A percentile compares a stretch with the other conserved stretches of the same genome.
These are phyloP conservation scores for Vidua chalybeata DNA, from an alignment of 2,113 vertebrate species.

Conservation along the genomic window DNA sequence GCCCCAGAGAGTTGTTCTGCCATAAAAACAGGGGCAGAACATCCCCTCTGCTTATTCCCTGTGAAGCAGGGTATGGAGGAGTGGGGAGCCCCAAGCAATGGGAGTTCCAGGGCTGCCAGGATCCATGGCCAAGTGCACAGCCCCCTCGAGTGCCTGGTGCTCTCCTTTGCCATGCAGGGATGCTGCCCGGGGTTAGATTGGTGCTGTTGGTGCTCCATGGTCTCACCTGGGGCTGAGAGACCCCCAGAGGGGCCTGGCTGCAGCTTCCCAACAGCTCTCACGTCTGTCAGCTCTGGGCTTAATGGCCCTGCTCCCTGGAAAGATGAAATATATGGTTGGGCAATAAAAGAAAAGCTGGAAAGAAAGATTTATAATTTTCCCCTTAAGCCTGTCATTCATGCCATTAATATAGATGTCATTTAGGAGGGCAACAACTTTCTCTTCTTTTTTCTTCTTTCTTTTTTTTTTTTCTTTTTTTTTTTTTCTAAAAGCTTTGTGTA, in stretches of 20 bases:
- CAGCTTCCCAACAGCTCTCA: neutral
- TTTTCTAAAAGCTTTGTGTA: neutral
- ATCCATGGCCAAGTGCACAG: neutral
- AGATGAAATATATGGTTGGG: conserved; percentile 24
- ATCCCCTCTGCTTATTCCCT: neutral
- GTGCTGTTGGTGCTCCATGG: neutral
- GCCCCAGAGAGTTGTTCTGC: neutral
- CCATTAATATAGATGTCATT: conserved; percentile 49
- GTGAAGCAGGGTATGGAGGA: fast-evolving
- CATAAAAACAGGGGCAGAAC: neutral
- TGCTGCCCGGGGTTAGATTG: fast-evolving
- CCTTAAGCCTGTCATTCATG: conserved; percentile 58
- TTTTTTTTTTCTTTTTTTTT: neutral
- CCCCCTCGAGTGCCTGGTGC: neutral
- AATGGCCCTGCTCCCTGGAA: neutral
- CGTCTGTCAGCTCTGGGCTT: neutral
- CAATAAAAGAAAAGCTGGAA: conserved; percentile 25
- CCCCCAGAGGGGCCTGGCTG: neutral
- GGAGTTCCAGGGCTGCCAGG: neutral
- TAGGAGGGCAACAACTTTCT: conserved; percentile 55
- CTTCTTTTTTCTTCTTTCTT: neutral
- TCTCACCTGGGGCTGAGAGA: fast-evolving
- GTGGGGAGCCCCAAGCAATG: fast-evolving
- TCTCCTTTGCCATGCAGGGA: fast-evolving
- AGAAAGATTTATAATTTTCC: conserved; percentile 46